Percentiles rank a stretch among this genome's conserved stretches.
Conservation (phyloP, 92 coral and sea anemone genomes). For the Umimayanthus kanabou region DNA sequence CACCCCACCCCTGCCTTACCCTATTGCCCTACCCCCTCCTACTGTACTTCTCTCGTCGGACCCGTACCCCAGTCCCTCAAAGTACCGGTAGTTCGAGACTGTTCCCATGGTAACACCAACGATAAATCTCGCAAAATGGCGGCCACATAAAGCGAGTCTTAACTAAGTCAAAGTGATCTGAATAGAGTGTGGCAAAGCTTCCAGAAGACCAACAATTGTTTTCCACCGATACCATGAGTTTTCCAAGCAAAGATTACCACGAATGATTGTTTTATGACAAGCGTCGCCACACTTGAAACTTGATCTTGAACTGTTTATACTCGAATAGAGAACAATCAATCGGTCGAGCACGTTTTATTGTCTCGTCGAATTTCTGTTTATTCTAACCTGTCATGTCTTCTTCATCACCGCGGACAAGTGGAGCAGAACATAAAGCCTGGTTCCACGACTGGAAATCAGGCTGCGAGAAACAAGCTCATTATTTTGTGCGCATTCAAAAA, state of each 20-base stretch:
- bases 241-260: neutral
- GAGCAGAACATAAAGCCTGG: conserved; percentile 68
- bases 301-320: neutral
- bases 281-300: neutral
- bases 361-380: conserved; percentile 4
- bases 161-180: too few relatives aligned
- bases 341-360: neutral
- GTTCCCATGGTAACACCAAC: neutral
- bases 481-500: conserved; percentile 82
- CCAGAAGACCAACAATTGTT: neutral
- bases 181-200: neutral
- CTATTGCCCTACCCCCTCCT: too few relatives aligned
- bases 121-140: neutral
- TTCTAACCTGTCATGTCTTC: conserved; percentile 16
- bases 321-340: neutral
- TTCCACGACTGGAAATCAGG: conserved; percentile 85
- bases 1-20: too few relatives aligned
- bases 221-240: neutral
- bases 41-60: too few relatives aligned
- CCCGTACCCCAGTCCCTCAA: too few relatives aligned
- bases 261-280: neutral
- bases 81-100: too few relatives aligned
- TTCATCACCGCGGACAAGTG: conserved; percentile 22
- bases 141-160: neutral
- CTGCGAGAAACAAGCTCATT: conserved; percentile 88